Base-by-base conservation (phyloP, 2,888 invertebrate species). In the Euphydryas editha region DNA sequence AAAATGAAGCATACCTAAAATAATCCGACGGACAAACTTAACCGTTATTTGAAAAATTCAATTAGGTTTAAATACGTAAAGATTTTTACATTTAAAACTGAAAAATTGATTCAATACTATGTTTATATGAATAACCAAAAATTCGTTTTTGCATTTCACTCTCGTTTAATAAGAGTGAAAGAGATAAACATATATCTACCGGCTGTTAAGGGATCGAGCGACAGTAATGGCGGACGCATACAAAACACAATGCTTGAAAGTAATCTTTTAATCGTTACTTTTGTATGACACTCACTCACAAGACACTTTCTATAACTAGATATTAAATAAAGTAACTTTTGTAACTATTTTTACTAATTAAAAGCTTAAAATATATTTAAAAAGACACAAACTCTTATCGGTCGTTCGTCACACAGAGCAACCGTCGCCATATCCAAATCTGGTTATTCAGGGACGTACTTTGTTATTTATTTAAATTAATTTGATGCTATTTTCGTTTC, bases 351-450 rank as follows among this genome's bases (percentile, higher is more conserved):
- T 21, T 39, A 11, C 6, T 13, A 17, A 21, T 24, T 30, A 42
- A 42, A 65, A 67, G 36, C 24, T 54, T 66, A 65, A 73, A 76
- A 76, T 67, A 68, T 74, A 70, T 75, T 82, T 84, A 76, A 75
- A 80, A 84, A 79, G 77, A 76, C 78, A 79, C 81, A 84, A 81
- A 84, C 83, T 82, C 85, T 85, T 88, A 81, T 81, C 80, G 70
- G 82, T 77, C 79, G 82, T 81, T 84, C 85, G 78, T 86, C 84
- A 88, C 84, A 81, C 80, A 80, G 79, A 83, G 85, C 87, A 85
- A 87, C 81, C 84, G 85, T 83, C 90, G 91, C 91, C 90, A 90
- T 90, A 87, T 85, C 86, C 86, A 83, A 88, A 87, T 88, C 86
- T 84, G 81, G 77, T 71, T 72, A 68, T 71, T 75, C 91, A 91